Evolutionary conservation across 2,797 vertebrate genomes (phyloP).

Genomic region (Rhabdophis nuchalis): DNA sequence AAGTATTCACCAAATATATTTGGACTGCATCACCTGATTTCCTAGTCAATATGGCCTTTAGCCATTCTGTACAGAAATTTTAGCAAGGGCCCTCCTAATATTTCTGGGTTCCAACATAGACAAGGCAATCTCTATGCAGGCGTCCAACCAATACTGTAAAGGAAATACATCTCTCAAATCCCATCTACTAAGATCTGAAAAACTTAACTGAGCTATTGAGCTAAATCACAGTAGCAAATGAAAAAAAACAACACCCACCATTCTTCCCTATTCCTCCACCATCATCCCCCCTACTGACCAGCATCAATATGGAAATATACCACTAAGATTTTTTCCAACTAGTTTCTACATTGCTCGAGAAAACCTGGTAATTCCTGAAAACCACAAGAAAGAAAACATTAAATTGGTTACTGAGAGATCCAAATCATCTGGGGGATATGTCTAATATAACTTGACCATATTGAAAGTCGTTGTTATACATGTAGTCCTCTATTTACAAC

Average conservation of each 20-base stretch:
- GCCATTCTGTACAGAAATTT: neutral
- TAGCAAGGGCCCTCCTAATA: neutral
- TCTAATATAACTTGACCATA: neutral
- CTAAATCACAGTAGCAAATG: neutral
- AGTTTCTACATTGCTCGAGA: neutral
- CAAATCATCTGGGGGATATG: neutral
- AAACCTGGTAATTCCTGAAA: neutral
- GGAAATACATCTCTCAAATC: too few species aligned
- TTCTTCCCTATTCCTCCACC: neutral
- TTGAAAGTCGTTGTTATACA: neutral
- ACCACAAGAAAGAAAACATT: neutral
- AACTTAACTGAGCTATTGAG: neutral
- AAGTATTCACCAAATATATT: neutral
- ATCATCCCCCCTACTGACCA: neutral
- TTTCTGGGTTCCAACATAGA: neutral
- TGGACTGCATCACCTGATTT: neutral
- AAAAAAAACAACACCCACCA: neutral
- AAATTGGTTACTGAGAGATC: neutral
- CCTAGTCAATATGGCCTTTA: neutral
- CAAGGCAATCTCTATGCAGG: neutral
- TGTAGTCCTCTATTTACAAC: neutral
- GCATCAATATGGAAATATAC: neutral
- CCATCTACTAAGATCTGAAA: neutral
- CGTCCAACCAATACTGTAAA: neutral
- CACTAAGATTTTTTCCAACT: neutral